Conservation (phyloP, 2,113 vertebrate genomes). For the Romanogobio albipinnatus region DNA sequence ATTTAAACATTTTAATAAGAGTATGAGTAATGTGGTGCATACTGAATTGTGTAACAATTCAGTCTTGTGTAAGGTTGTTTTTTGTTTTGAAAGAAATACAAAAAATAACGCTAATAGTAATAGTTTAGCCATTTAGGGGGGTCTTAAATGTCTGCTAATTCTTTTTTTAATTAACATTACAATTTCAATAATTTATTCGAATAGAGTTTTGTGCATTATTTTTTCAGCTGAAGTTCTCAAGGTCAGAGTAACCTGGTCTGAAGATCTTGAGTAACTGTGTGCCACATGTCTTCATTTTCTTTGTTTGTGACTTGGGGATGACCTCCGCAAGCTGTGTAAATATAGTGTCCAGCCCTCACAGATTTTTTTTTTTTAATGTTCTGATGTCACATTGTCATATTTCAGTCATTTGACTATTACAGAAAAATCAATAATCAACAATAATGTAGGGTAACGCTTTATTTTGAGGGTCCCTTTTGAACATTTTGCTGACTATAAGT, state of each 20-base stretch:
- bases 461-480: too few species aligned
- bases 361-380: not conserved
- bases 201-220: not conserved
- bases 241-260: not conserved
- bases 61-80: not conserved
- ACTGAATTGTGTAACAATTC: not conserved
- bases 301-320: slow-evolving; percentile 10
- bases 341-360: not conserved
- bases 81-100: not conserved
- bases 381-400: not conserved
- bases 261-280: not conserved
- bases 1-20: not conserved
- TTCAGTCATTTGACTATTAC: not conserved
- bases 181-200: not conserved
- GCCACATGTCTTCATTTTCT: not conserved
- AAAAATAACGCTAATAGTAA: not conserved
- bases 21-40: not conserved
- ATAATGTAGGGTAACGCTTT: too few species aligned
- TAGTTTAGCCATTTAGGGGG: not conserved
- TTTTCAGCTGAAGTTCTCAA: not conserved
- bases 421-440: not conserved
- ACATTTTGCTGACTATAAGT: too few species aligned
- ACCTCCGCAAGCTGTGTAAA: slow-evolving; percentile 25
- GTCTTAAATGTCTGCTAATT: not conserved
- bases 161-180: not conserved